A percentile compares a stretch with the other conserved stretches of the same genome.
Evolutionary conservation across 2,888 invertebrate species (phyloP).

Genomic region (Harpagoxenus sublaevis): DNA sequence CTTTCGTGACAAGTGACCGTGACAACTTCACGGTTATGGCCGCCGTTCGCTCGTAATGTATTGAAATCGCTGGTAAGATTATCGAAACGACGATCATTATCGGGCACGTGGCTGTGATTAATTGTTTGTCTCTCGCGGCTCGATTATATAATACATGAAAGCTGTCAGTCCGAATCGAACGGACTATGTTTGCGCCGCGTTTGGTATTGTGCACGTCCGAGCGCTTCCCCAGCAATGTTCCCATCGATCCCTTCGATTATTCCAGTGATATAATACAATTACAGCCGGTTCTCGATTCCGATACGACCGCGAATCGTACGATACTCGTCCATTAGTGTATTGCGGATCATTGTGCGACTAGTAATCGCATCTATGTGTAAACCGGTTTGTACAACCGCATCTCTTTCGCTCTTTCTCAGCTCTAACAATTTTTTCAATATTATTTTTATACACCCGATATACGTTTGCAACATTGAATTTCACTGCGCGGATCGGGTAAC

Average conservation of each 20-base stretch:
- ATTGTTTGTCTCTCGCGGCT: constrained; percentile 33
- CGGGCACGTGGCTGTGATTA: constrained; percentile 46
- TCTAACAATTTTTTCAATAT: background rate
- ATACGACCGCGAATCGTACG: background rate
- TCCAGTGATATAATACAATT: constrained; percentile 40
- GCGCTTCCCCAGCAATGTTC: background rate
- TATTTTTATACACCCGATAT: constrained; percentile 17
- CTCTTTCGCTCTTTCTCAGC: background rate
- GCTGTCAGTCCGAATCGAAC: constrained; percentile 5
- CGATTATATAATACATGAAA: constrained; percentile 35
- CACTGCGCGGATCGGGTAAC: background rate
- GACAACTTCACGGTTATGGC: constrained; percentile 35
- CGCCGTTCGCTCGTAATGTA: constrained; percentile 5
- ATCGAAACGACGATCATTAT: constrained; percentile 27
- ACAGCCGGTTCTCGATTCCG: constrained; percentile 2
- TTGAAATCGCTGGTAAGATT: constrained; percentile 47
- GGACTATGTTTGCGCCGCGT: background rate
- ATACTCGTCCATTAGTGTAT: constrained; percentile 18
- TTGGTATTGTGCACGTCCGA: constrained; percentile 5
- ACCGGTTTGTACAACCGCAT: background rate
- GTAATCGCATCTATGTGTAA: background rate
- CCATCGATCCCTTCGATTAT: constrained; percentile 45
- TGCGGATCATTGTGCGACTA: background rate
- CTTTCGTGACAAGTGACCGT: constrained; percentile 41
- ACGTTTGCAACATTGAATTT: constrained; percentile 30